Base-by-base conservation (phyloP, 2,797 vertebrate genomes). In the Neomorphus geoffroyi region DNA sequence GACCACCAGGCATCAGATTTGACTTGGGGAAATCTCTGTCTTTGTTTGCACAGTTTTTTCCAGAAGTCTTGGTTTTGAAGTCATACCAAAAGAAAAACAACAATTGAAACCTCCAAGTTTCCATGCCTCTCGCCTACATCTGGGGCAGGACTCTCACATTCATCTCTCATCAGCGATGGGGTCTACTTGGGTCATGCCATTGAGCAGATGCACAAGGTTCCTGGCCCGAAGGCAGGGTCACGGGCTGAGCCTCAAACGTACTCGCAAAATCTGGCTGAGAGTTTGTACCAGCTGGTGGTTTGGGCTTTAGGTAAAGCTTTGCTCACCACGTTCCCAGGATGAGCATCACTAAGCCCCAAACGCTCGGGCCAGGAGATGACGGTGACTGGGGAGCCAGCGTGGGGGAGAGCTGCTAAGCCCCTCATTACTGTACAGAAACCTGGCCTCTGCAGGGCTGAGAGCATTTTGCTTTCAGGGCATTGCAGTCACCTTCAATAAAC, bases 51-150 rank as follows among this genome's bases (percentile, higher is more conserved):
- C 9, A 17, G 3, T 27, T 67, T 86, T 65, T 22, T 14, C 72
- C n/a, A 37, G 19, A 30, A 51, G 3, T 35, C 51, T 51, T 75
- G 15, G 26, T 1, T 7, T 61, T 83, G 50, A 10, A 2, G 7
- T 56, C 45, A 19, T 9, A 67, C 27, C n/a, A 35, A 58, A 81
- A 69, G 4, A 11, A 86, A 86, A 17, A 14, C 41, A 67, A 2
- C 30, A 64, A 8, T 46, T 26, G 22, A 84, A 86, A 15, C 9
- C 54, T 75, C 62, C 7, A 17, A 1, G 22, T 37, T 50, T 60
- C n/a, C 0, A 0, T 26, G 32, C 30, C 23, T 60, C 7, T 21
- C 11, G 48, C 30, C 7, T 3, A 28, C 3, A 1, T 15, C 56
- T 66, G 50, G 5, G 4, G 79, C 60, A 60, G 27, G 26, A 27